A percentile compares a stretch with the other conserved stretches of the same genome.
Conservation (phyloP, 2,113 vertebrate species). For the Sminthopsis crassicaudata region DNA sequence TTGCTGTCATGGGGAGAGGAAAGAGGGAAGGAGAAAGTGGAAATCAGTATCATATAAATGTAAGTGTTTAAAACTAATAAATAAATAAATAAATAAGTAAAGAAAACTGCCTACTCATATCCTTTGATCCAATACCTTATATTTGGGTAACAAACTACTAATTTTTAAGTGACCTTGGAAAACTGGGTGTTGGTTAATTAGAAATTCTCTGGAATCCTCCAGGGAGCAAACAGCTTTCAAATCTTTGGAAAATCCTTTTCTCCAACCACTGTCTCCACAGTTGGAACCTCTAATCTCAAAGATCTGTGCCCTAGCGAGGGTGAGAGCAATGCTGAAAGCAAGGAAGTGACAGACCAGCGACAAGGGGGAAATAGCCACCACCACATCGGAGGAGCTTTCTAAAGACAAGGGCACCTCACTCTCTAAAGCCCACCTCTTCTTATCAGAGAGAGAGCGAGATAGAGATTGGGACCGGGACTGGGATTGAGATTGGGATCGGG, state of each 20-base stretch:
- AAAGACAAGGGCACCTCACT: constrained; percentile 88
- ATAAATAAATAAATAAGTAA: too few relatives aligned
- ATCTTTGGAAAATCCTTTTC: too few relatives aligned
- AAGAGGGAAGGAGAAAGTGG: too few relatives aligned
- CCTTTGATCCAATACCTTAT: not conserved
- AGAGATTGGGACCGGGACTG: constrained; percentile 62
- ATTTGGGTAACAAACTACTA: not conserved
- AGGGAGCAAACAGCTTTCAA: too few relatives aligned
- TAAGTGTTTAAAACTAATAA: too few relatives aligned
- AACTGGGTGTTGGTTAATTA: not conserved
- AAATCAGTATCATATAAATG: too few relatives aligned
- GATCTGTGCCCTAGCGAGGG: constrained; percentile 96
- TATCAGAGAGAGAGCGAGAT: constrained; percentile 84
- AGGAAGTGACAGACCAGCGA: constrained; percentile 93
- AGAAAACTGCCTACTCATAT: not conserved
- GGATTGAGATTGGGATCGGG: constrained; percentile 68
- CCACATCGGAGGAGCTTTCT: constrained; percentile 87
- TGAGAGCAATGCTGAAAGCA: constrained; percentile 95
- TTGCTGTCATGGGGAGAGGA: too few relatives aligned
- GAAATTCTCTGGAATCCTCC: too few relatives aligned
- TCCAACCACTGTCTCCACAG: too few relatives aligned
- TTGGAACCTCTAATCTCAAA: constrained; percentile 60
- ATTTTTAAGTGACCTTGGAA: not conserved
- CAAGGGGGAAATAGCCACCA: constrained; percentile 93
- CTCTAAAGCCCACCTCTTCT: constrained; percentile 81